phyloP scores from a whole-genome alignment of 2,113 vertebrate species.

The Pachycephala philippinensis region DNA sequence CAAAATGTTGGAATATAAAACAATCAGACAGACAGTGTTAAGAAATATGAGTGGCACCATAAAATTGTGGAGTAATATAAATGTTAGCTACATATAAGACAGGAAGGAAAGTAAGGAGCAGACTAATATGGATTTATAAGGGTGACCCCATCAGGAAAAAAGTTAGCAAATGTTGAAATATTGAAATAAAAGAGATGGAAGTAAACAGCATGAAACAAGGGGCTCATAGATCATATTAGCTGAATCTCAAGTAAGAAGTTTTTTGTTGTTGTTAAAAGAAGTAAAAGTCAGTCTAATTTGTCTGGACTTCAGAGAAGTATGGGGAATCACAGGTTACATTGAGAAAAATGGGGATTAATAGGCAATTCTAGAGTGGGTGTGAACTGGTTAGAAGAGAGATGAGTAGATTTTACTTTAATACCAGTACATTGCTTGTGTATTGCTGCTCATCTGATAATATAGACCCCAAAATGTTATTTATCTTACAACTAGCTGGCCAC shows the following conservation, averaged over 20 bases:
- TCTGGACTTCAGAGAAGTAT: neutral
- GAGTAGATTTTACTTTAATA: neutral
- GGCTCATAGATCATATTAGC: neutral
- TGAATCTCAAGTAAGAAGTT: neutral
- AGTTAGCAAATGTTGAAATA: neutral
- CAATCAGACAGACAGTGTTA: neutral
- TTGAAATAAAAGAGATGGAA: neutral
- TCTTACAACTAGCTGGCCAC: neutral
- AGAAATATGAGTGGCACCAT: neutral
- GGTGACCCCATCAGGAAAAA: neutral
- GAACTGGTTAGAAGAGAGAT: neutral
- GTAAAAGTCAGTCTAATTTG: neutral
- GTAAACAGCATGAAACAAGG: neutral
- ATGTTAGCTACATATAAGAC: neutral
- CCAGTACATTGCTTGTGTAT: neutral
- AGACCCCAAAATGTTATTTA: neutral
- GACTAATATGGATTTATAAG: neutral
- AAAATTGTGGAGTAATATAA: neutral
- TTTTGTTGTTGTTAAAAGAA: neutral
- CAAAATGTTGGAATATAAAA: neutral
- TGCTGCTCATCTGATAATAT: neutral
- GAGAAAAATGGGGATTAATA: neutral
- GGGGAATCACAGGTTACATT: neutral
- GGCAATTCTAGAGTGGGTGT: neutral
- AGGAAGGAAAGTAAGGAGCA: neutral